Base-by-base conservation (phyloP, 2,113 vertebrate species). In the Trogon melanurus region DNA sequence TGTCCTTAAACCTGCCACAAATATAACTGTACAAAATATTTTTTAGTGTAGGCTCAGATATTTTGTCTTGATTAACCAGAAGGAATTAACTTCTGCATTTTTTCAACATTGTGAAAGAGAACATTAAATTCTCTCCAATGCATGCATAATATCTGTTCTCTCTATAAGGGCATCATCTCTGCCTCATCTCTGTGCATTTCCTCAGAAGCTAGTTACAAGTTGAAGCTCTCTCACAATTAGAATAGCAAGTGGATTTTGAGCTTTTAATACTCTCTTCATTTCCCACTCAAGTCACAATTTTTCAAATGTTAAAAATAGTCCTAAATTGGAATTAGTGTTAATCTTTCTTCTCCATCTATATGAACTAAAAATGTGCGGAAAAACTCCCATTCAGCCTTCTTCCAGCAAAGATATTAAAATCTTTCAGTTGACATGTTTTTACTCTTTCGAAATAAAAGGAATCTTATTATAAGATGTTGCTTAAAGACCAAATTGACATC, bases 341-440 rank as follows among this genome's bases (percentile, higher is more conserved):
- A 32, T 38, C 5, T 3, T 2, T 44, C 3, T 53, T 70, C 22
- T 81, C 16, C 27, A 45, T 30, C 5, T 27, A 16, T 13, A 9
- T 20, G 7, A 62, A 53, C 21, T 58, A 58, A 78, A 88, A 34
- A 32, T 48, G 3, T 10, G 6, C 32, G n/a, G 25, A 54, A 69
- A 57, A 70, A 1, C 2, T 14, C 20, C 29, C 2, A 2, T 32
- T 71, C 44, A 36, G 2, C 0, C 45, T 65, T 47, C 81, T 15
- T n/a, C 36, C 11, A 21, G 11, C 9, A 51, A 76, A 64, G 11
- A 23, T 23, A 22, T 65, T 29, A 4, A 34, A 41, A 2, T 15
- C 3, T 54, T 93, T 44, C 8, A 20, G 10, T 5, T 32, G 2
- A 3, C 9, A 10, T 38, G 67, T 10, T 45, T 6, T 7, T 58